Base-by-base conservation (phyloP, 1,140 invertebrate species). In the Agrilus planipennis region DNA sequence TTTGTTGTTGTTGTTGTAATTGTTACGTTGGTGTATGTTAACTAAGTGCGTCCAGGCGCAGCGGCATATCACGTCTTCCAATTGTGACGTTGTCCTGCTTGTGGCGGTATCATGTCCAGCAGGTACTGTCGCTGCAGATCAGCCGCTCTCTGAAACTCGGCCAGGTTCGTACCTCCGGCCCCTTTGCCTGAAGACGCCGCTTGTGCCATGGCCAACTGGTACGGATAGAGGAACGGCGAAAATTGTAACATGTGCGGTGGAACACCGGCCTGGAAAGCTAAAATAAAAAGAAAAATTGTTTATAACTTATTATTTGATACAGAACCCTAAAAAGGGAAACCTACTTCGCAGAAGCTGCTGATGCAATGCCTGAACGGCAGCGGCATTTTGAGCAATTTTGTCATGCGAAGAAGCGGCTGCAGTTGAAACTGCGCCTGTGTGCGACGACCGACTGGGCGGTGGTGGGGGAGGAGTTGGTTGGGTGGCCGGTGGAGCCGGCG, bases 91-190 rank as follows among this genome's bases (percentile, higher is more conserved):
- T 58, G 55, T 21, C 55, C 56, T 12, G 55, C 47, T 19, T 53
- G 66, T 22, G 72, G 74, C n/a, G 89, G 87, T 52, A 95, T 92
- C 88, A 95, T 93, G 61, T 97, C 91, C 18, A 95, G 72, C 46
- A 97, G 71, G 73, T 94, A 95, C 67, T 96, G 91, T 31, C 91
- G 75, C 64, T 97, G 92, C 29, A 94, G 66, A 58, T 95, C 90
- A 11, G 81, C 81, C 32, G 84, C 80, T 51, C 84, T 70, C 60
- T 86, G 84, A 50, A 88, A 67, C 42, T 88, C 84, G 0, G 76
- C 79, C 46, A 78, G 59, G 52, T 72, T 76, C 5, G 71, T 69
- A 55, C 56, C 41, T 7, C 17, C 34, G 30, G 47, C 39, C 12
- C 30, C 46, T 50, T 60, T 48, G 51, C 63, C 47, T 22, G 40